phyloP scores from a whole-genome alignment of 1,140 invertebrate genomes.

The Cephus cinctus region DNA sequence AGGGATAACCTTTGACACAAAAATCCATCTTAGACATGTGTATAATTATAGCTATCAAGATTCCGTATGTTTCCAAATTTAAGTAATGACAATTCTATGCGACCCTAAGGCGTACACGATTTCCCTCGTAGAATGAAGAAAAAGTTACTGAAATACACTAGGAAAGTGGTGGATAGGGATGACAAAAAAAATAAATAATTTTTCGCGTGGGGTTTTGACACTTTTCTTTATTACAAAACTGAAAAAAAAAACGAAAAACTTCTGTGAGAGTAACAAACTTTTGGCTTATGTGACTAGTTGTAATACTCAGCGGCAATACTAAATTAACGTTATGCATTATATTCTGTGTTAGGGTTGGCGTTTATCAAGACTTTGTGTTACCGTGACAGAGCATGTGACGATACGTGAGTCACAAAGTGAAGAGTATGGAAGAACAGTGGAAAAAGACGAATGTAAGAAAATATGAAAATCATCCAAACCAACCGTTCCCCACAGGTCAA shows the following conservation, averaged over 20 bases:
- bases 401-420: no score
- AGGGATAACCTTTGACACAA: no score
- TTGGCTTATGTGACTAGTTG: slow-evolving; percentile 52
- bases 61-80: no score
- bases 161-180: background rate
- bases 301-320: slow-evolving; percentile 52
- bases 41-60: no score
- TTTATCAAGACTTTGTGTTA: slow-evolving; percentile 27
- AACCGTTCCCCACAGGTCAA: no score
- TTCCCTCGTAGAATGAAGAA: no score
- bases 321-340: slow-evolving; percentile 40
- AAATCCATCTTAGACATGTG: no score
- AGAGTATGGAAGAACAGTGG: slow-evolving; percentile 1
- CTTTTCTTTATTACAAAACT: slow-evolving; percentile 48
- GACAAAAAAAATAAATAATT: slow-evolving; percentile 2
- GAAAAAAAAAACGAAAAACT: slow-evolving; percentile 38
- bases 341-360: slow-evolving; percentile 4
- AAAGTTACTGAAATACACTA: no score
- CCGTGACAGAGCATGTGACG: background rate
- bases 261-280: slow-evolving; percentile 50
- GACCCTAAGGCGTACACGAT: no score
- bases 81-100: no score
- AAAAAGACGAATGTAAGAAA: slow-evolving; percentile 2
- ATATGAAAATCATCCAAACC: background rate
- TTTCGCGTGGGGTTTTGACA: slow-evolving; percentile 25